These are phyloP conservation scores for Clinocottus analis DNA, from an alignment of 2,113 vertebrate species.

Conservation along the genomic window DNA sequence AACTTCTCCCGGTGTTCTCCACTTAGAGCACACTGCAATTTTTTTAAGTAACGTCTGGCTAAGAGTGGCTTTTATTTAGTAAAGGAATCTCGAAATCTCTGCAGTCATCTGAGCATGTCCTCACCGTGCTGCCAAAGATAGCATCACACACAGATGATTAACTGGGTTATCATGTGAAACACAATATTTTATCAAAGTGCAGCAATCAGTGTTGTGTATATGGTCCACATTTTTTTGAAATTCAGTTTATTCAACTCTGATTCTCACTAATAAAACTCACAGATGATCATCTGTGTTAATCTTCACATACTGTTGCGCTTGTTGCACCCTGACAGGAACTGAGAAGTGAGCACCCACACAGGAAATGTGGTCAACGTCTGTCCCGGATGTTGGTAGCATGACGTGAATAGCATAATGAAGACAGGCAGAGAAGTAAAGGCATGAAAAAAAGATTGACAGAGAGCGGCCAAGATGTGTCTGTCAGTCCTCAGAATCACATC, in stretches of 20 bases:
- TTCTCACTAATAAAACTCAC: neutral
- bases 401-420: constrained; percentile 52
- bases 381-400: constrained; percentile 76
- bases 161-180: constrained; percentile 41
- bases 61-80: constrained; percentile 15
- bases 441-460: neutral
- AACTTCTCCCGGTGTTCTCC: constrained; percentile 6
- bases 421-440: constrained; percentile 9
- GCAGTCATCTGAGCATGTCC: neutral
- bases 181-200: neutral
- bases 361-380: constrained; percentile 76
- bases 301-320: constrained; percentile 8
- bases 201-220: neutral
- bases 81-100: neutral
- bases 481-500: neutral
- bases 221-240: neutral
- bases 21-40: neutral
- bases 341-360: constrained; percentile 73
- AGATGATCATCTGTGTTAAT: neutral
- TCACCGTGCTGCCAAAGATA: constrained; percentile 24
- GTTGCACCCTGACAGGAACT: constrained; percentile 75
- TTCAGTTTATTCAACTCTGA: neutral
- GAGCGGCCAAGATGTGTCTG: neutral
- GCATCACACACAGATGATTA: constrained; percentile 1
- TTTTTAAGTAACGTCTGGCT: neutral